A percentile compares a stretch with the other conserved stretches of the same genome.
These are phyloP conservation scores for Rhinophrynus dorsalis DNA, from an alignment of 2,797 vertebrate genomes.

Conservation along the genomic window DNA sequence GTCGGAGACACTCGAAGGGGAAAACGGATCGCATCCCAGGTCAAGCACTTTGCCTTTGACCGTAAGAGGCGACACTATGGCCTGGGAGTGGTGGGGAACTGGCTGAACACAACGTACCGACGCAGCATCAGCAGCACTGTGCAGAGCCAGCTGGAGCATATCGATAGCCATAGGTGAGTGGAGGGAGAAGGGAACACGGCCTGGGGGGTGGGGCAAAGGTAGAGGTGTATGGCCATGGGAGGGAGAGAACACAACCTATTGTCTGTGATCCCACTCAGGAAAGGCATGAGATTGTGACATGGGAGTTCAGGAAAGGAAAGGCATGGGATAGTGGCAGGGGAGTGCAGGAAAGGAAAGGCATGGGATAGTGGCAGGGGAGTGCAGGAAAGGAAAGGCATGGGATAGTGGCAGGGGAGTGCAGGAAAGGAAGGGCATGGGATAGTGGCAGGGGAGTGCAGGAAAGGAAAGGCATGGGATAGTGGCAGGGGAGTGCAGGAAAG, in stretches of 20 bases:
- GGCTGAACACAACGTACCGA: constrained; percentile 89
- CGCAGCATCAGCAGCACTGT: constrained; percentile 89
- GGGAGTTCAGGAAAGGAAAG: too few relatives aligned
- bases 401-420: too few relatives aligned
- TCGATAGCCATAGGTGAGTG: constrained; percentile 91
- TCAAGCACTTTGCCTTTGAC: constrained; percentile 91
- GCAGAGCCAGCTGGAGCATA: constrained; percentile 88
- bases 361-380: too few relatives aligned
- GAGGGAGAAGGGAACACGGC: too few relatives aligned
- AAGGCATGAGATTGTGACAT: neutral
- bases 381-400: too few relatives aligned
- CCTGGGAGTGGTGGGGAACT: constrained; percentile 91
- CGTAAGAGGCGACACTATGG: constrained; percentile 88
- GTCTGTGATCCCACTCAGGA: neutral
- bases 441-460: too few relatives aligned
- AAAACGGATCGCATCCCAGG: constrained; percentile 83
- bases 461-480: too few relatives aligned
- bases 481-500: too few relatives aligned
- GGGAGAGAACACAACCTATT: neutral
- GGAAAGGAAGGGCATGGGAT: too few relatives aligned
- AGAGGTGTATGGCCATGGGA: neutral
- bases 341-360: too few relatives aligned
- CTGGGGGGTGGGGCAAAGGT: neutral
- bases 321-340: too few relatives aligned
- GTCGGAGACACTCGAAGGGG: constrained; percentile 63